Conservation (phyloP, 2,888 invertebrate genomes). For the Pachydiplax longipennis region DNA sequence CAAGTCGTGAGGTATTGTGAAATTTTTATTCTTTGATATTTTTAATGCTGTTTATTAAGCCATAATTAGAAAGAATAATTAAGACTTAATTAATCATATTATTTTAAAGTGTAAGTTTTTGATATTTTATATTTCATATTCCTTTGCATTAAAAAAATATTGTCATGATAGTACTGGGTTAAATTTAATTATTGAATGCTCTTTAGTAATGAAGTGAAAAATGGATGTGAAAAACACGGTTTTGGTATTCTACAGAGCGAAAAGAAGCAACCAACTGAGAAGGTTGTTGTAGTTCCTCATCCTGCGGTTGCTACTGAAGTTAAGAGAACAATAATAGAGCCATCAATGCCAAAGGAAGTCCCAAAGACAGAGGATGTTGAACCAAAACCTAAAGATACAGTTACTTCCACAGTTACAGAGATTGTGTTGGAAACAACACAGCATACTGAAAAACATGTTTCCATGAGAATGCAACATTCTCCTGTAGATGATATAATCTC, state of each 20-base stretch:
- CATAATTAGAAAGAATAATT: too few relatives aligned
- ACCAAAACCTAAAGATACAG: constrained; percentile 50
- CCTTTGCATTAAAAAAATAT: neutral
- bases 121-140: neutral
- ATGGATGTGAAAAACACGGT: constrained; percentile 16
- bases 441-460: constrained; percentile 53
- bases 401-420: constrained; percentile 60
- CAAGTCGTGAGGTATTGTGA: constrained; percentile 22
- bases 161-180: neutral
- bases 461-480: constrained; percentile 52
- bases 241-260: constrained; percentile 31
- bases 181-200: neutral
- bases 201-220: neutral
- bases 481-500: constrained; percentile 46
- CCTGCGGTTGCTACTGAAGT: constrained; percentile 4
- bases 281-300: constrained; percentile 21
- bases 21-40: neutral
- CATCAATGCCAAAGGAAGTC: neutral
- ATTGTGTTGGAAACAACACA: constrained; percentile 60
- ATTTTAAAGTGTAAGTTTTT: neutral
- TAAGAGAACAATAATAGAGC: constrained; percentile 1
- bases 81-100: too few relatives aligned
- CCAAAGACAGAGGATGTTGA: neutral
- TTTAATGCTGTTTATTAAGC: too few relatives aligned
- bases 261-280: constrained; percentile 38